Conservation (phyloP, 2,113 vertebrate species). For the Phylloscopus whistleri region DNA sequence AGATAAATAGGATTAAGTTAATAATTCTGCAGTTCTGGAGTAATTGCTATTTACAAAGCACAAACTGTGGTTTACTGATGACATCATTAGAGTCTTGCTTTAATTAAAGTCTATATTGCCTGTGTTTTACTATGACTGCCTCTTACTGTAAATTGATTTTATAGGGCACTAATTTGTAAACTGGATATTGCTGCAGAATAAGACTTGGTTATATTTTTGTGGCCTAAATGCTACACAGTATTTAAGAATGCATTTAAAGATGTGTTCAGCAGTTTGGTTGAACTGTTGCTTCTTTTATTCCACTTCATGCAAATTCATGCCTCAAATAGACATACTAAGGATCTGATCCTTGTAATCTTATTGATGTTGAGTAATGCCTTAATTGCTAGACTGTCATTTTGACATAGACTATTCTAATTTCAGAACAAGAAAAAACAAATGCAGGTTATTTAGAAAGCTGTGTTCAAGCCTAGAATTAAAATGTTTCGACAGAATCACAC, state of each 20-base stretch:
- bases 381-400: constrained; percentile 21
- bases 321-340: neutral
- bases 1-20: constrained; percentile 23
- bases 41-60: constrained; percentile 11
- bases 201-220: neutral
- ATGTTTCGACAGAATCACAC: constrained; percentile 25
- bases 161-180: neutral
- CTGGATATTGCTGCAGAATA: constrained; percentile 2
- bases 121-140: neutral
- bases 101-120: constrained; percentile 11
- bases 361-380: neutral
- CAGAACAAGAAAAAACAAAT: neutral
- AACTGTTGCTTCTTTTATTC: constrained; percentile 2
- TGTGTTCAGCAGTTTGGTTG: neutral
- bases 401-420: neutral
- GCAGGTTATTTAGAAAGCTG: neutral
- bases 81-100: constrained; percentile 26
- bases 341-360: neutral
- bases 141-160: constrained; percentile 28
- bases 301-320: neutral
- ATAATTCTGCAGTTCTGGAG: constrained; percentile 2
- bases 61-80: neutral
- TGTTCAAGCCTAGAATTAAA: constrained; percentile 18
- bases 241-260: neutral
- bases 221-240: neutral